These are phyloP conservation scores for Actinemys pallida DNA, from an alignment of 2,113 vertebrate species.

Conservation along the genomic window DNA sequence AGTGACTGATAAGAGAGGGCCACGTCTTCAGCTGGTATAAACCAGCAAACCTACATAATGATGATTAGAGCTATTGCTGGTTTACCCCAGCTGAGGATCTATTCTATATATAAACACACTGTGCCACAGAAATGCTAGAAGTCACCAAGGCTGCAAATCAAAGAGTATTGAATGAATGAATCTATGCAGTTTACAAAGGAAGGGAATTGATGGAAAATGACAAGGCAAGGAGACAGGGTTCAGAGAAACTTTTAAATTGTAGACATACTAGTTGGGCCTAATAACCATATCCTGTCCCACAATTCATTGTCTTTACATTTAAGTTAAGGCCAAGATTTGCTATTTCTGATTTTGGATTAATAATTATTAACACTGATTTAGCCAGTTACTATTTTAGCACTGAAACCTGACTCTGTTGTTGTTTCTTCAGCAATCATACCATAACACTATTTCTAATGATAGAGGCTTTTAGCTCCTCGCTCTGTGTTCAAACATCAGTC, in stretches of 20 bases:
- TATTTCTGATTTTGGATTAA: slow-evolving; percentile 18
- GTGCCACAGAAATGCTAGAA: not conserved
- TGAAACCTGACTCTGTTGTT: not conserved
- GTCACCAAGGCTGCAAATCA: slow-evolving; percentile 40
- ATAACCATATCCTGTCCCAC: not conserved
- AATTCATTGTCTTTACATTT: slow-evolving; percentile 26
- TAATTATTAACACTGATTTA: slow-evolving; percentile 6
- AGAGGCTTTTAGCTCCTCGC: not conserved
- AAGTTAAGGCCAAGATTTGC: slow-evolving; percentile 8
- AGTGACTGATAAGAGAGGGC: slow-evolving; percentile 16
- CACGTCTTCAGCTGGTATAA: not conserved
- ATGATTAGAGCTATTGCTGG: not conserved
- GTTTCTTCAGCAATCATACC: not conserved
- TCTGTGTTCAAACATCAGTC: not conserved
- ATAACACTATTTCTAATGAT: not conserved
- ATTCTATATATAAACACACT: not conserved
- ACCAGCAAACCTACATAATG: not conserved
- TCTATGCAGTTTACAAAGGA: slow-evolving; percentile 32
- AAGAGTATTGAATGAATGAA: slow-evolving; percentile 32
- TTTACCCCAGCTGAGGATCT: not conserved
- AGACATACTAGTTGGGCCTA: not conserved
- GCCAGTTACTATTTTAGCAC: slow-evolving; percentile 9
- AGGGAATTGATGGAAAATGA: slow-evolving; percentile 31
- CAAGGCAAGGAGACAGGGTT: slow-evolving; percentile 26
- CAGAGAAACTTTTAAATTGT: slow-evolving; percentile 14